A percentile compares a stretch with the other conserved stretches of the same genome.
phyloP scores from a whole-genome alignment of 92 coral and sea anemone species.

The Porites divaricata region DNA sequence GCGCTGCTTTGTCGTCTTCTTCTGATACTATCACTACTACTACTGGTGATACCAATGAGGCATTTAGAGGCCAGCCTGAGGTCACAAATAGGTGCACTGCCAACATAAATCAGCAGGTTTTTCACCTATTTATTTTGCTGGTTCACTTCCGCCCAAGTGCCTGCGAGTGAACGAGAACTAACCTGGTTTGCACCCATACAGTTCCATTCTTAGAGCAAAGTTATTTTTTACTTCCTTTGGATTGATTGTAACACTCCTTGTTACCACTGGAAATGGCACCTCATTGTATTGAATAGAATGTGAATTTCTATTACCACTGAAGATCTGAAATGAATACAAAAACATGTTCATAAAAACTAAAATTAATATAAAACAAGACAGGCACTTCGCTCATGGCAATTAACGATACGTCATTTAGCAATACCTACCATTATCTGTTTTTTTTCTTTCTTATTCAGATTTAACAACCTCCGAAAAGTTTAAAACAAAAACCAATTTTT shows the following conservation, averaged over 20 bases:
- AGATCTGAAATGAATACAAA: slow-evolving; percentile 22
- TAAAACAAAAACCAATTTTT: too few species aligned
- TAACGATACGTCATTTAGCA: too few species aligned
- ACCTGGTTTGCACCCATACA: slow-evolving; percentile 65
- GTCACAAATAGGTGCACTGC: too few species aligned
- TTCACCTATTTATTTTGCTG: background rate
- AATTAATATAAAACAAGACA: background rate
- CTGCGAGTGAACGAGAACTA: background rate
- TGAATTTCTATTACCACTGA: slow-evolving; percentile 53
- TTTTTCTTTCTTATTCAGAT: too few species aligned
- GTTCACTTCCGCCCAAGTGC: background rate
- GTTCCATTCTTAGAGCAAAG: slow-evolving; percentile 70
- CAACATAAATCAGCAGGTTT: too few species aligned
- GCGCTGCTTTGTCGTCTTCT: too few species aligned
- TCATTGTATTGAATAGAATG: slow-evolving; percentile 34
- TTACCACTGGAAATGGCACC: slow-evolving; percentile 55
- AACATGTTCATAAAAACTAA: background rate
- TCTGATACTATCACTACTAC: too few species aligned
- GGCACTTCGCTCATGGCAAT: too few species aligned
- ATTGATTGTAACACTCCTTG: slow-evolving; percentile 40
- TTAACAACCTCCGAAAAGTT: too few species aligned
- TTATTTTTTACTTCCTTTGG: slow-evolving; percentile 43
- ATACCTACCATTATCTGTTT: too few species aligned
- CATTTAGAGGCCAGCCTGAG: too few species aligned
- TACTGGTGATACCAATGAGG: too few species aligned